phyloP scores from a whole-genome alignment of 2,797 vertebrate species.

The Macrochelys suwanniensis region DNA sequence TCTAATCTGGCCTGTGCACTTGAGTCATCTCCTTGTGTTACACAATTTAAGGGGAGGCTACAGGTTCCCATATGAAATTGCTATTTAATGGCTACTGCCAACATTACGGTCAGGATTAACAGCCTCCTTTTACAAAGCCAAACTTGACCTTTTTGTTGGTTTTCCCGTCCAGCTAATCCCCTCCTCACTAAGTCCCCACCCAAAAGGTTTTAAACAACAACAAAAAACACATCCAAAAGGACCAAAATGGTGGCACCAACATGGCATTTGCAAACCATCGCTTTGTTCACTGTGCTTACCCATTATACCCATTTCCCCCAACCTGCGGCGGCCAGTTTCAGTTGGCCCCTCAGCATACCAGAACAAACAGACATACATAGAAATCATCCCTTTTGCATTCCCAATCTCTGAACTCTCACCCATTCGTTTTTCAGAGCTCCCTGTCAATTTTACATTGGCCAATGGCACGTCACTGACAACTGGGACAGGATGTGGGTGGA shows the following conservation, averaged over 20 bases:
- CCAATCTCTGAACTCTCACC: background rate
- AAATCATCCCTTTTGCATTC: background rate
- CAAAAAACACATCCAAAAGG: background rate
- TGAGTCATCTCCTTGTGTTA: background rate
- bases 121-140: slow-evolving; percentile 4
- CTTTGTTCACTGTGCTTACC: background rate
- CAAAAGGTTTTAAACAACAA: background rate
- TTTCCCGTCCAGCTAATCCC: background rate
- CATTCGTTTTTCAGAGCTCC: background rate
- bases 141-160: slow-evolving; percentile 2
- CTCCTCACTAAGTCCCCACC: background rate
- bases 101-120: slow-evolving; percentile 24
- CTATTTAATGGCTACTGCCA: background rate
- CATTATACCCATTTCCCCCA: background rate
- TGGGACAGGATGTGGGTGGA: background rate
- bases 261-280: rapidly evolving
- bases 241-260: background rate
- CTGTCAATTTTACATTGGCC: rapidly evolving
- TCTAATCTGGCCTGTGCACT: background rate
- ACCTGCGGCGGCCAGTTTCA: background rate
- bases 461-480: background rate
- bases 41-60: background rate
- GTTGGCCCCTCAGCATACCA: background rate
- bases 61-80: background rate
- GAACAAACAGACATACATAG: background rate